These are phyloP conservation scores for Sycon ciliatum DNA, from an alignment of 37 sponge, comb jelly and placozoan species.

Conservation along the genomic window DNA sequence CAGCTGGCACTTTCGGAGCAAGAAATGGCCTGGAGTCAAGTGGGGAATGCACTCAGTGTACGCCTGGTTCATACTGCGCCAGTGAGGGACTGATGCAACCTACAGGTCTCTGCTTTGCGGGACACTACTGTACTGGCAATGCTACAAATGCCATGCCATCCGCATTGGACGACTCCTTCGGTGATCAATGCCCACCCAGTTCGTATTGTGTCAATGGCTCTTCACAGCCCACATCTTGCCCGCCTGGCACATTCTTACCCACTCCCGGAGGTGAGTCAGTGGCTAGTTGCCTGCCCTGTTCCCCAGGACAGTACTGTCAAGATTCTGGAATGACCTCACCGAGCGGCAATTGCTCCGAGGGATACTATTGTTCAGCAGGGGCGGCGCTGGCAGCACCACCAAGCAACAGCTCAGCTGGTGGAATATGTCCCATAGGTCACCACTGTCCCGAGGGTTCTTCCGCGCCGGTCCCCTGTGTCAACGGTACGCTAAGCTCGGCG, in stretches of 20 bases:
- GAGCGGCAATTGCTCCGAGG: slow-evolving; percentile 22
- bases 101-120: slow-evolving; percentile 21
- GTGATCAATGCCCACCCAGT: slow-evolving; percentile 28
- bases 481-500: slow-evolving; percentile 16
- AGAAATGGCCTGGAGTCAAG: not conserved
- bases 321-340: not conserved
- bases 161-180: not conserved
- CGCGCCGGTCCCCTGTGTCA: not conserved
- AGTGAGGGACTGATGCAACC: slow-evolving; percentile 10
- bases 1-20: slow-evolving; percentile 17
- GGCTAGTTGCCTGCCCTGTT: not conserved
- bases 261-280: not conserved
- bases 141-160: not conserved
- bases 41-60: not conserved
- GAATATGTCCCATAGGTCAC: slow-evolving; percentile 18
- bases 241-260: slow-evolving; percentile 33
- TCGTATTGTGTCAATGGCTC: slow-evolving; percentile 24
- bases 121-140: slow-evolving; percentile 26
- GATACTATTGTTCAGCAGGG: slow-evolving; percentile 30
- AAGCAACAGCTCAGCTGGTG: not conserved
- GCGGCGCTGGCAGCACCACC: slow-evolving; percentile 9
- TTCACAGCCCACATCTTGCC: slow-evolving; percentile 23
- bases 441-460: slow-evolving; percentile 10
- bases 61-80: slow-evolving; percentile 32
- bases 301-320: not conserved